Base-by-base conservation (phyloP, 2,888 invertebrate genomes). In the Acanthoscelides obtectus region DNA sequence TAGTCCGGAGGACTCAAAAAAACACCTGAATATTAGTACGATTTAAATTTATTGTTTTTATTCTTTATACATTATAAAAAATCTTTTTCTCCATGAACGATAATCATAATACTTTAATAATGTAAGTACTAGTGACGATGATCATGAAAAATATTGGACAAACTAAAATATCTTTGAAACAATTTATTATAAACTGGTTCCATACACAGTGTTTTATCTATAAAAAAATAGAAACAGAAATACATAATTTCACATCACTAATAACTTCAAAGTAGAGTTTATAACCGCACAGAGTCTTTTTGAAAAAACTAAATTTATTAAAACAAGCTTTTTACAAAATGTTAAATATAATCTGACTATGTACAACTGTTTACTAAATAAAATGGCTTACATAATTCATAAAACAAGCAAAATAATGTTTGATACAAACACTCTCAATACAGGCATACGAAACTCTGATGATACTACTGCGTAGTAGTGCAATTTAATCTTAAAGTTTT, bases 291-390 rank as follows among this genome's bases (percentile, higher is more conserved):
- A 21, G 65, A 65, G 22, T 69, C 22, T 69, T 20, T 27, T 20
- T 8, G 45, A 27, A 27, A 21, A 25, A 65, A 69, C 69, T n/a
- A 71, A 45, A 17, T 45, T 45, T 17, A 45, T 12, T 45, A 72
- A 72, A 63, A 69, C 67, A 69, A 74, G 71, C 71, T 74, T 74
- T 74, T 74, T 74, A 74, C 74, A 74, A 72, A 74, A 67, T 70
- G 72, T 74, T 74, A 74, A 70, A 74, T 72, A 70, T 69, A 72
- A 69, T 67, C 65, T 70, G 72, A 72, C 71, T 74, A 74, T 74
- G 69, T 74, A 74, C 74, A 74, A 68, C n/a, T 70, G 66, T 68
- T 66, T 45, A 72, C 69, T 63, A 67, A 69, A 64, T n/a, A n/a
- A 69, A 69, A 68, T 66, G 27, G 67, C 70, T 67, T 71, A 66